Conservation (phyloP, 2,113 vertebrate genomes). For the Tauraco erythrolophus region DNA sequence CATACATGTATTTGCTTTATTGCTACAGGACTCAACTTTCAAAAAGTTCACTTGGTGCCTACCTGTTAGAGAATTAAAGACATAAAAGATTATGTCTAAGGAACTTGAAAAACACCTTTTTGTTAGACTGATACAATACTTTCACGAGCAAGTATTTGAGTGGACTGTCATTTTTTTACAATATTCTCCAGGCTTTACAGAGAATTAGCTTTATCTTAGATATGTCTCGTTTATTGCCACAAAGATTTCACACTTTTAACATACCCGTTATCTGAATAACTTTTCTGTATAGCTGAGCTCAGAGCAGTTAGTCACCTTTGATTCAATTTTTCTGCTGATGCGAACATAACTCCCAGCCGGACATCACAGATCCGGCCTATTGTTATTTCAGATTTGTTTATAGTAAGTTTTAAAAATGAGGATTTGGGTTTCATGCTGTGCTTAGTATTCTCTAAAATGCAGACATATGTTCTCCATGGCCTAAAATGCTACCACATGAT, state of each 20-base stretch:
- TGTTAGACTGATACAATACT: background rate
- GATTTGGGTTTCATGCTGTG: background rate
- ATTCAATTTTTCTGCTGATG: background rate
- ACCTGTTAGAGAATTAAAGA: background rate
- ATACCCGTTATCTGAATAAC: background rate
- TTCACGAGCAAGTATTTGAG: background rate
- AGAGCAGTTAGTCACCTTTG: background rate
- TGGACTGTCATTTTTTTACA: background rate
- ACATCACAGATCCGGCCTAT: background rate
- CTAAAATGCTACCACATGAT: background rate
- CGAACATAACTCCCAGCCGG: background rate
- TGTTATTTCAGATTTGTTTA: background rate
- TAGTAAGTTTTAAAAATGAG: background rate
- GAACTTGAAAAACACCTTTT: background rate
- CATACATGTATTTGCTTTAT: background rate
- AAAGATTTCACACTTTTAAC: background rate
- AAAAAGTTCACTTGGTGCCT: background rate
- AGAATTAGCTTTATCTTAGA: background rate
- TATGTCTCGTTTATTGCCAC: background rate
- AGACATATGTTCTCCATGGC: background rate
- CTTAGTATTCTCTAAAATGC: background rate
- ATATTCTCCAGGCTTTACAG: background rate
- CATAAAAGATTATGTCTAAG: background rate
- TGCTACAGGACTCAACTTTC: background rate
- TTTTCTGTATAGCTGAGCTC: background rate